Evolutionary conservation across 92 coral and sea anemone species (phyloP).

Genomic region (Pocillopora meandrina): DNA sequence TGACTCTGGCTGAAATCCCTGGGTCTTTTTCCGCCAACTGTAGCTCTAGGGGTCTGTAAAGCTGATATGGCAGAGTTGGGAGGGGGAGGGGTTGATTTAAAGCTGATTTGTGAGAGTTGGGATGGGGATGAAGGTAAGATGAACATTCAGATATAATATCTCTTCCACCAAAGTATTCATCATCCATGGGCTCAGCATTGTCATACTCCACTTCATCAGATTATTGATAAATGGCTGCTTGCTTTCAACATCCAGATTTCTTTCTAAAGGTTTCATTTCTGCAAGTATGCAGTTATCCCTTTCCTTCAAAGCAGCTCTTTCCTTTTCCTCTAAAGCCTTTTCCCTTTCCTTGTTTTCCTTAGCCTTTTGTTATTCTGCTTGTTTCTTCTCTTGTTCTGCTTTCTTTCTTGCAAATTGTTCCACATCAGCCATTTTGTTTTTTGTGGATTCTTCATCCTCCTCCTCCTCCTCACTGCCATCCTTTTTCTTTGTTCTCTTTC

Average conservation of each 20-base stretch:
- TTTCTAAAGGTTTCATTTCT: not conserved
- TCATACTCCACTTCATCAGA: not conserved
- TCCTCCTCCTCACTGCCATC: not conserved
- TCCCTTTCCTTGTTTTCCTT: constrained; percentile 10
- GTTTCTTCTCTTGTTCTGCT: constrained; percentile 12
- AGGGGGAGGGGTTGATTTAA: not conserved
- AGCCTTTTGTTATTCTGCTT: not conserved
- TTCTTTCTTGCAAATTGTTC: constrained; percentile 3
- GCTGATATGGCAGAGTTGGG: not conserved
- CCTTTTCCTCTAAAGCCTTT: constrained; percentile 5
- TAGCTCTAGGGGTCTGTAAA: not conserved
- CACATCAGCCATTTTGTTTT: not conserved
- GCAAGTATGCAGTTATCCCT: constrained; percentile 2
- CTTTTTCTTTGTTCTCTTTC: not conserved
- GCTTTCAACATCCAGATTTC: not conserved
- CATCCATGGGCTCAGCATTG: not conserved
- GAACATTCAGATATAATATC: constrained; percentile 1
- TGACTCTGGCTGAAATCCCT: not conserved
- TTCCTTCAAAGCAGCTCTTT: constrained; percentile 13
- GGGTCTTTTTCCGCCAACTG: not conserved
- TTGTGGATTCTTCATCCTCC: not conserved
- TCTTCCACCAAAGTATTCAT: not conserved
- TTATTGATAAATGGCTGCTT: too few relatives aligned
- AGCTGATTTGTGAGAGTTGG: too few relatives aligned
- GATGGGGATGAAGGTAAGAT: not conserved